These are phyloP conservation scores for Drosophila sproati DNA, from an alignment of 1,140 invertebrate genomes.

Conservation along the genomic window DNA sequence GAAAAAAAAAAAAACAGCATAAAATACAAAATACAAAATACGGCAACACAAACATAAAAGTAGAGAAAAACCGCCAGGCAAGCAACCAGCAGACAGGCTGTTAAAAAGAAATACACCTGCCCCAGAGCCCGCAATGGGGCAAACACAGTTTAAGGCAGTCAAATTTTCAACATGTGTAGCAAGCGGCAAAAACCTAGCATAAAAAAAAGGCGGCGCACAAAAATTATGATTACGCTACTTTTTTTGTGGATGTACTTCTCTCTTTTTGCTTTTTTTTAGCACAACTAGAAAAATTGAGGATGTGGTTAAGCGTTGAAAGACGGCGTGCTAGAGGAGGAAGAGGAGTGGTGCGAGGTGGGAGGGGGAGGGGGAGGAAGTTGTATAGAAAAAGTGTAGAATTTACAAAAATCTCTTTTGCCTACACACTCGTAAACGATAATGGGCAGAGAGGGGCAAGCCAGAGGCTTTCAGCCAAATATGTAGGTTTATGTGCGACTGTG, in stretches of 20 bases:
- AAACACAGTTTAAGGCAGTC: constrained; percentile 29
- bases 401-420: constrained; percentile 75
- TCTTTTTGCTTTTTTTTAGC: constrained; percentile 48
- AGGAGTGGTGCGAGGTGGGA: neutral
- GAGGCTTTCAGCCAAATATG: constrained; percentile 34
- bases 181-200: constrained; percentile 26
- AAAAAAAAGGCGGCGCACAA: constrained; percentile 53
- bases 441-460: neutral
- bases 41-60: neutral
- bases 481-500: constrained; percentile 39
- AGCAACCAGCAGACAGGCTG: constrained; percentile 53
- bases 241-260: neutral
- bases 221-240: constrained; percentile 50
- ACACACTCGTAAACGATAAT: constrained; percentile 38
- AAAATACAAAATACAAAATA: constrained; percentile 6
- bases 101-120: constrained; percentile 74
- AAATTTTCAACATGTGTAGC: constrained; percentile 65
- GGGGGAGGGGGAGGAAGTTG: constrained; percentile 1
- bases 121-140: constrained; percentile 37
- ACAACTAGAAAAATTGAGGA: constrained; percentile 76
- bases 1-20: neutral
- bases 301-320: constrained; percentile 58
- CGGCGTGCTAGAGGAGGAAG: neutral
- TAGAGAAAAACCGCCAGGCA: constrained; percentile 53
- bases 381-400: constrained; percentile 42